A percentile compares a stretch with the other conserved stretches of the same genome.
phyloP scores from a whole-genome alignment of 2,888 invertebrate genomes.

The Volucella zonaria region DNA sequence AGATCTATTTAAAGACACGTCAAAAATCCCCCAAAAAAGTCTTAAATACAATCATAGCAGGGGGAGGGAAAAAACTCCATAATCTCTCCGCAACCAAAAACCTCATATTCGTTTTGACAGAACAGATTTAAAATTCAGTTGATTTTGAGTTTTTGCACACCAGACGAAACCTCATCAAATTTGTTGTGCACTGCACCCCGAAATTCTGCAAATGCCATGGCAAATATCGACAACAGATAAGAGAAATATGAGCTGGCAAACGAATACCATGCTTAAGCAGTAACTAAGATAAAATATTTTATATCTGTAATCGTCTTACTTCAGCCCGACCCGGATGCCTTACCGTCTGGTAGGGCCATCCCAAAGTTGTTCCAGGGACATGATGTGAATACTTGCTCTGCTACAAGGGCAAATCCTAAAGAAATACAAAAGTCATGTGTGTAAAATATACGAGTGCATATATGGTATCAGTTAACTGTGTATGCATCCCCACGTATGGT shows the following conservation, averaged over 20 bases:
- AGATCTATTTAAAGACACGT: no score
- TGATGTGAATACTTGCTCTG: no score
- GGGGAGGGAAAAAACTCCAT: no score
- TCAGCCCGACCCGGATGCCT: neutral
- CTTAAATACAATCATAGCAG: neutral
- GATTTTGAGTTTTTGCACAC: neutral
- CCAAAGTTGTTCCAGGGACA: no score
- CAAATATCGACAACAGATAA: neutral
- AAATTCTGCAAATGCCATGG: conserved; percentile 20
- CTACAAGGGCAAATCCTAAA: no score
- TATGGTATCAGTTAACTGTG: no score
- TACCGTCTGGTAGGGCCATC: neutral
- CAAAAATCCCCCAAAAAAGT: neutral
- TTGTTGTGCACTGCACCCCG: conserved; percentile 19
- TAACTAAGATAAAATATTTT: neutral
- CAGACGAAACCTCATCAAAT: conserved; percentile 25
- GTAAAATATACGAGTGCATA: no score
- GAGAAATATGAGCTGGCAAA: neutral
- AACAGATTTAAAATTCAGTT: conserved; percentile 3
- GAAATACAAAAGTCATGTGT: no score
- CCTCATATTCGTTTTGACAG: conserved; percentile 1
- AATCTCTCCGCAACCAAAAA: neutral
- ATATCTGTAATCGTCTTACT: conserved; percentile 19
- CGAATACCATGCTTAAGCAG: conserved; percentile 1
- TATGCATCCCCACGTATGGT: no score